These are phyloP conservation scores for Drosophila diplacantha DNA, from an alignment of 2,888 invertebrate genomes.

Conservation along the genomic window DNA sequence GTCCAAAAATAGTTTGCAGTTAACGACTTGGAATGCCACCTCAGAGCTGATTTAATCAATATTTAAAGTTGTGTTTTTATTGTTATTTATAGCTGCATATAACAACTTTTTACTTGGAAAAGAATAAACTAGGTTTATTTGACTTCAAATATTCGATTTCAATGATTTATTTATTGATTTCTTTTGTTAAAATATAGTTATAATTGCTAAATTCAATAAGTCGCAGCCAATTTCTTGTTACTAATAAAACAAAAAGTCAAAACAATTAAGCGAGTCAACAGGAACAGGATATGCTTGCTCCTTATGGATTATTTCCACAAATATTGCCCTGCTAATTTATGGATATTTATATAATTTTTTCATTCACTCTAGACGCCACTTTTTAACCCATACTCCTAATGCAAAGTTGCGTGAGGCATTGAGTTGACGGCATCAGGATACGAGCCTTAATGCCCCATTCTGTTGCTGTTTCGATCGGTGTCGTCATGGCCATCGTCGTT, in stretches of 20 bases:
- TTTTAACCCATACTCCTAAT: background rate
- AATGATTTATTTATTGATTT: background rate
- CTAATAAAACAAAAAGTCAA: constrained; percentile 6
- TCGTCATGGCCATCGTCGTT: constrained; percentile 31
- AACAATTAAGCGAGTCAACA: constrained; percentile 17
- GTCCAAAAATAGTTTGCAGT: constrained; percentile 18
- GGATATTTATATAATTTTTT: constrained; percentile 22
- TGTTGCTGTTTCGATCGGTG: constrained; percentile 28
- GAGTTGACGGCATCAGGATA: constrained; percentile 19
- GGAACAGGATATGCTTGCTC: constrained; percentile 13
- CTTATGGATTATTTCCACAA: constrained; percentile 18
- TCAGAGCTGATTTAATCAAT: constrained; percentile 1
- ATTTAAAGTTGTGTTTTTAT: background rate
- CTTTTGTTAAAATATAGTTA: too few species aligned
- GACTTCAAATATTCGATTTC: too few species aligned
- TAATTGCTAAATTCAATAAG: background rate
- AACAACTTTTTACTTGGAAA: background rate
- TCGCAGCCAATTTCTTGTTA: background rate
- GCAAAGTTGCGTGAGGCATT: constrained; percentile 27
- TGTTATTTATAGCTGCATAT: too few species aligned
- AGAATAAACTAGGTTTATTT: too few species aligned
- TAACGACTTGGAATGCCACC: constrained; percentile 15
- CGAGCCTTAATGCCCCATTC: constrained; percentile 30
- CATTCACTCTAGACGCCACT: constrained; percentile 5
- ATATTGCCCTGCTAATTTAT: constrained; percentile 24